Evolutionary conservation across 2,888 invertebrate species (phyloP).

Genomic region (Caenorhabditis afra): DNA sequence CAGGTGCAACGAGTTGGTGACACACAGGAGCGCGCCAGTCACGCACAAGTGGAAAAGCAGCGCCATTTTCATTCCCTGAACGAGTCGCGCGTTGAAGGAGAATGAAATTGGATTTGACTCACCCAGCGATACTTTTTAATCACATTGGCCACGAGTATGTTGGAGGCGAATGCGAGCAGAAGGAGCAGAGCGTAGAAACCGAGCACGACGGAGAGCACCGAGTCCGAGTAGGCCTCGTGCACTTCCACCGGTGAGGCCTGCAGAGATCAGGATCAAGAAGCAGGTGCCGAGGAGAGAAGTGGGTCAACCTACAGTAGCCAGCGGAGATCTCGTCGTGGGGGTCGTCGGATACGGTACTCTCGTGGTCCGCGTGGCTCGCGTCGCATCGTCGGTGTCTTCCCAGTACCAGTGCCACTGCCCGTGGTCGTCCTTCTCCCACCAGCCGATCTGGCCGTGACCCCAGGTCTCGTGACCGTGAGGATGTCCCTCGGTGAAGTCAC

Average conservation of each 20-base stretch:
- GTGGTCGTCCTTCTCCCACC: slow-evolving; percentile 33
- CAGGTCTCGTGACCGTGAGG: slow-evolving; percentile 56
- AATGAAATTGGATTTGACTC: slow-evolving; percentile 1
- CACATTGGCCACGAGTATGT: slow-evolving; percentile 46
- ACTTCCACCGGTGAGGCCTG: not conserved
- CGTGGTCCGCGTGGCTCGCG: too few species aligned
- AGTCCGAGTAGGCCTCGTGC: slow-evolving; percentile 31
- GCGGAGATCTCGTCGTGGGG: slow-evolving; percentile 12
- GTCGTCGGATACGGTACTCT: not conserved
- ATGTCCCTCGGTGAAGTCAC: slow-evolving; percentile 47
- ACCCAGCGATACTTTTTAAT: slow-evolving; percentile 58
- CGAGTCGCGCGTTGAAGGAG: too few species aligned
- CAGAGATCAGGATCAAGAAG: not conserved
- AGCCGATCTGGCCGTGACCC: slow-evolving; percentile 49
- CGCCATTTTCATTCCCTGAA: slow-evolving; percentile 61
- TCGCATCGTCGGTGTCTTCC: slow-evolving; percentile 9
- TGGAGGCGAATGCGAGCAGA: slow-evolving; percentile 31
- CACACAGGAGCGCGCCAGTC: slow-evolving; percentile 46
- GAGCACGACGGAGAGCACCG: slow-evolving; percentile 31
- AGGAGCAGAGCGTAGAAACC: slow-evolving; percentile 40
- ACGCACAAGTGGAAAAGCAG: slow-evolving; percentile 55
- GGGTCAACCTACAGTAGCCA: slow-evolving; percentile 17
- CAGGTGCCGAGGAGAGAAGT: not conserved
- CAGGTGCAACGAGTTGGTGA: slow-evolving; percentile 54
- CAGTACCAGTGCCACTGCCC: slow-evolving; percentile 50